Base-by-base conservation (phyloP, 2,113 vertebrate genomes). In the Pipa parva region DNA sequence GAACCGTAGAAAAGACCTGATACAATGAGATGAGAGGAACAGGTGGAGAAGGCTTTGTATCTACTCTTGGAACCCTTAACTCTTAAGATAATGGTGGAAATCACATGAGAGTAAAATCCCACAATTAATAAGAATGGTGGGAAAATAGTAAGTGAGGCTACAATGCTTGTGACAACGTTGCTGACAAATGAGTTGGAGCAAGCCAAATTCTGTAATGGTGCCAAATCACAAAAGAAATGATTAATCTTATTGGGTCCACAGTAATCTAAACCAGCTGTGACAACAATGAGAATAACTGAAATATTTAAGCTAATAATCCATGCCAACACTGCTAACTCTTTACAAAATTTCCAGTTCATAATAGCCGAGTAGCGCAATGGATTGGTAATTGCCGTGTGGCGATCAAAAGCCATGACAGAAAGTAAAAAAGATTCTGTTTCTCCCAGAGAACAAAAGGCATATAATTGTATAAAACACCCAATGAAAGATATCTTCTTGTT, bases 191-290 rank as follows among this genome's bases (percentile, higher is more conserved):
- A 72, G n/a, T 78, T 71, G 3, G 71, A 59, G n/a, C 78, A 83
- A 22, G 75, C 79, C 63, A 81, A 63, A 8, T 3, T 28, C 10
- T 75, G 51, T 4, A 81, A 63, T 31, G 79, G 77, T 18, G 63
- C 54, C 56, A 76, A 72, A 62, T 81, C 79, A 70, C 78, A 82
- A 55, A 78, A 81, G 26, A 74, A 37, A 59, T 78, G 74, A 45
- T 69, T 36, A 49, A 80, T 77, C 31, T 77, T 27, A 25, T 76
- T 78, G 21, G 75, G 63, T 0, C 76, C 79, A 66, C 81, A 83
- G 61, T 81, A 78, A 0, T 78, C 73, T 37, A 82, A 27, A 1
- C 65, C 73, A 22, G 76, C 75, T 25, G 77, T 77, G 58, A 73
- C 71, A 1, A 22, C 59, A 18, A 72, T 63, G 39, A 76, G 75